These are phyloP conservation scores for Phortica okadai DNA, from an alignment of 2,888 invertebrate species.

Conservation along the genomic window DNA sequence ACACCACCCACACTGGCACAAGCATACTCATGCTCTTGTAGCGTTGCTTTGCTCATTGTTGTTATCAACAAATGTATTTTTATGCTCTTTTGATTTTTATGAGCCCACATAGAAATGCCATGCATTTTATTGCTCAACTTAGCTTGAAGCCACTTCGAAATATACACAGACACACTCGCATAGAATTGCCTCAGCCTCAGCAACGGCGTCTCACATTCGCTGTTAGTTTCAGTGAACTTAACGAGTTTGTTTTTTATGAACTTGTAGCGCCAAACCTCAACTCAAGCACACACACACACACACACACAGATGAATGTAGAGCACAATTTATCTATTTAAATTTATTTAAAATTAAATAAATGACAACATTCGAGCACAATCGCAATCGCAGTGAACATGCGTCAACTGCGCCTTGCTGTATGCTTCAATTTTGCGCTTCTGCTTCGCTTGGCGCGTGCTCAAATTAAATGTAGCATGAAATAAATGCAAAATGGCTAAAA, in stretches of 20 bases:
- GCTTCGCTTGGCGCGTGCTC: constrained; percentile 57
- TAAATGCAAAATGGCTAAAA: constrained; percentile 54
- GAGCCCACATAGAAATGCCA: constrained; percentile 47
- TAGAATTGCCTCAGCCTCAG: neutral
- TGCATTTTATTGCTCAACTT: constrained; percentile 16
- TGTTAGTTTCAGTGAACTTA: constrained; percentile 12
- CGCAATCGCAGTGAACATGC: neutral
- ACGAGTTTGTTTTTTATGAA: constrained; percentile 16
- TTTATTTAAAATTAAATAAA: constrained; percentile 70
- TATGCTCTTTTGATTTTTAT: constrained; percentile 70
- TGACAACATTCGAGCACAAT: constrained; percentile 48
- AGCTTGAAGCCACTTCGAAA: neutral
- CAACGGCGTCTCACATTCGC: neutral
- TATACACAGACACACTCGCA: neutral
- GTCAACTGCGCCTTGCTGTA: constrained; percentile 42
- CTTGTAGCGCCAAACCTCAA: neutral
- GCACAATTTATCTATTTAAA: constrained; percentile 43
- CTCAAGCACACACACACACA: no score
- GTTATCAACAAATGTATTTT: constrained; percentile 68
- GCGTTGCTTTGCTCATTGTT: neutral
- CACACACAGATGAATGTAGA: no score
- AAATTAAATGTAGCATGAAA: constrained; percentile 68
- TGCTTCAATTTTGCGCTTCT: constrained; percentile 38
- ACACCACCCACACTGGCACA: no score
- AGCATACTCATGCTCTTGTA: neutral